Evolutionary conservation across 2,888 invertebrate genomes (phyloP).

Genomic region (Meloe dianella): DNA sequence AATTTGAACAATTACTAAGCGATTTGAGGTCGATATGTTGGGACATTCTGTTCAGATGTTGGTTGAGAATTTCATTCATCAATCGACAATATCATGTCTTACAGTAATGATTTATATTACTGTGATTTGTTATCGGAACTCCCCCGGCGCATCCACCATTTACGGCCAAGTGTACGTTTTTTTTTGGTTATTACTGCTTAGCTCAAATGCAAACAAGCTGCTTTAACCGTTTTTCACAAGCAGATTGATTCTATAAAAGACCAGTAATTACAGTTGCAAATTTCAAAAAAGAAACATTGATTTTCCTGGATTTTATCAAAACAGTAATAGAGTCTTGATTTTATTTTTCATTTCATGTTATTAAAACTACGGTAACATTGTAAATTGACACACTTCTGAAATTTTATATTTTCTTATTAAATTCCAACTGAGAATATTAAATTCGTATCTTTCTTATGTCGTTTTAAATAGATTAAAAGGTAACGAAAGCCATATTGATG

Average conservation of each 20-base stretch:
- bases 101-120: neutral
- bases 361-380: neutral
- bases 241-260: too few relatives aligned
- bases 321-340: neutral
- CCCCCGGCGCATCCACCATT: constrained; percentile 15
- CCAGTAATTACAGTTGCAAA: neutral
- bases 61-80: too few relatives aligned
- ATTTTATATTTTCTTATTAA: constrained; percentile 48
- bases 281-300: neutral
- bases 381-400: constrained; percentile 18
- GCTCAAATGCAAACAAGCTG: too few relatives aligned
- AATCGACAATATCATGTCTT: too few relatives aligned
- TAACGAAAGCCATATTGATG: constrained; percentile 31
- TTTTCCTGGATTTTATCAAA: neutral
- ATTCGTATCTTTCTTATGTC: constrained; percentile 24
- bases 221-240: too few relatives aligned
- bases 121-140: neutral
- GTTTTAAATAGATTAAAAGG: constrained; percentile 26
- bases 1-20: too few relatives aligned
- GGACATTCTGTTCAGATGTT: too few relatives aligned
- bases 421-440: constrained; percentile 50
- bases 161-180: too few relatives aligned
- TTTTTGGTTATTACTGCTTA: too few relatives aligned
- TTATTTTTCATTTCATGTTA: neutral
- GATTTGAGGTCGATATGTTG: too few relatives aligned